Base-by-base conservation (phyloP, 2,113 vertebrate genomes). In the Ammodytes dubius region DNA sequence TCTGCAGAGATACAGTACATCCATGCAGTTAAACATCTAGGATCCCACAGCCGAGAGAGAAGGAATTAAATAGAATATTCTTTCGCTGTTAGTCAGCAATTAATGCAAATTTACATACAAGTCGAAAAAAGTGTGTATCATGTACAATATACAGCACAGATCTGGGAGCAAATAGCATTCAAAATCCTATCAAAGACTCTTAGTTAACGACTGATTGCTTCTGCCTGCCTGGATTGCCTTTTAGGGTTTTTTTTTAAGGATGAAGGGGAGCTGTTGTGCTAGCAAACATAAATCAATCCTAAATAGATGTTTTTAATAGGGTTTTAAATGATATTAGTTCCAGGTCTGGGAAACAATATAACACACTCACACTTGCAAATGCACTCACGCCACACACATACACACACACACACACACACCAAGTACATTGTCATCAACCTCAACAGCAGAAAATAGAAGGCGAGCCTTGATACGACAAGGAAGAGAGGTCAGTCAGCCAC, bases 101-200 rank as follows among this genome's bases (percentile, higher is more conserved):
- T 95, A 97, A 97, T 96, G 94, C 94, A 97, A 98, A 97, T 97
- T 95, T 96, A 98, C 95, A 97, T 94, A 97, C 90, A 93, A 96
- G 96, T 97, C 96, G 95, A 96, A 97, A 96, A 97, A 97, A 97
- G 95, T 96, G 91, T 97, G 89, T 96, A 96, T 96, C 93, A 95
- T 95, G 94, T 96, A 96, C 95, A 96, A 96, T 97, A 96, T 96
- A 96, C 95, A 97, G 95, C 95, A 96, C 93, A 95, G 95, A 95
- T 95, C 95, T 83, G 85, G 88, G 82, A 82, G 77, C 79, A 64
- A 80, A 87, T 70, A 77, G 82, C 85, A 86, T 88, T 91, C 82
- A 88, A 88, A 91, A 86, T 82, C 89, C 90, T 82, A 91, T 83
- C 70, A 81, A 85, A 88, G 80, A 78, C 84, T 78, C 84, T 4